Evolutionary conservation across 2,797 vertebrate genomes (phyloP), one percentile per base, ranked within the genome.

Genomic region (Cryptoblepharus egeriae): DNA sequence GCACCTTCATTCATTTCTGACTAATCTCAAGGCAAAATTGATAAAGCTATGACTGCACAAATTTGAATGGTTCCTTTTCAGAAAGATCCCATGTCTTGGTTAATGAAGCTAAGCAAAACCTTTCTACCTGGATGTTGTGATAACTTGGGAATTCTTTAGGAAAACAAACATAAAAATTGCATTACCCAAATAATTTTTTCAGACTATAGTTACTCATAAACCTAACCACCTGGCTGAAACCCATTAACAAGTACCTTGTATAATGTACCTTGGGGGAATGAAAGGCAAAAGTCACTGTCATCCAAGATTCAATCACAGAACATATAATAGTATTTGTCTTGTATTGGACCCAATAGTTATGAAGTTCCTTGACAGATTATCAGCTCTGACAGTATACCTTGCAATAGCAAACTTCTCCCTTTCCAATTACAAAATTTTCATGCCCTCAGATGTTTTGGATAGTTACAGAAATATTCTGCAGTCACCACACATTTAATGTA

Each of bases 381-480:
- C 24, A 75, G 11, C 24, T 20, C n/a, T 39, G 37, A 75, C 4
- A 18, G 35, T 75, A 18, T 39, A 61, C 8, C 15, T 10, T 61
- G 73, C 32, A 61, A 11, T 39, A 15, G 32, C 37, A 37, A 0
- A 1, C 15, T 49, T 6, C 57, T 37, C 15, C 42, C 28, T 45
- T 24, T 60, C 30, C 24, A 24, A 42, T 26, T 28, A 52, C 9
- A 20, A 28, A 5, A 28, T 32, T 32, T 16, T 64, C 45, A 64
- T 67, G 80, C 80, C 9, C 49, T 5, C 39, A 75, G 10, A 58
- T 37, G 52, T 28, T 75, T 65, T 32, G 11, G 13, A 35, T 1
- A 79, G 35, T n/a, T 67, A 84, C 67, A 72, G 18, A 72, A 85
- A 85, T 55, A 77, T 18, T 67, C 20, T n/a, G 60, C 35, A 35